Conservation (phyloP, 2,888 invertebrate genomes). For the Cyclophora punctaria region DNA sequence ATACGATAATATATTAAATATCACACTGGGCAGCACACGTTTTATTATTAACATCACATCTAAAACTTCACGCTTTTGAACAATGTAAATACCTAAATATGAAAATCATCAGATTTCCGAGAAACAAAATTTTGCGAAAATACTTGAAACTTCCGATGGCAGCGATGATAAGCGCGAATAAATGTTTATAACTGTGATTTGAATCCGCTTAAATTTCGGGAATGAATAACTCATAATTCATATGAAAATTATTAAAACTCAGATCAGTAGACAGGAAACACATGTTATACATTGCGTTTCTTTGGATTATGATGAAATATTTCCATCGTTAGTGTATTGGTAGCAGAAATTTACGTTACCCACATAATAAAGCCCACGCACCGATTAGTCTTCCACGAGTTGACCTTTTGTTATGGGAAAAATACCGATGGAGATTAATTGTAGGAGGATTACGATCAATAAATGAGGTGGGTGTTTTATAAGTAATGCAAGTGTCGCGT, state of each 20-base stretch:
- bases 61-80: too few relatives aligned
- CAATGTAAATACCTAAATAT: too few relatives aligned
- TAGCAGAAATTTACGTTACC: constrained; percentile 17
- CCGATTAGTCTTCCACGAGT: constrained; percentile 11
- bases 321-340: constrained; percentile 12
- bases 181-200: constrained; percentile 28
- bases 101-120: neutral
- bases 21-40: too few relatives aligned
- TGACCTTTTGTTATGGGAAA: constrained; percentile 9
- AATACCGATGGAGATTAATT: constrained; percentile 13
- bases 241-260: constrained; percentile 41
- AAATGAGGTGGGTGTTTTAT: too few relatives aligned
- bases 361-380: constrained; percentile 17
- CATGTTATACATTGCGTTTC: constrained; percentile 19
- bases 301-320: constrained; percentile 18
- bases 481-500: constrained; percentile 26
- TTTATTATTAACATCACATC: too few relatives aligned
- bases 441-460: neutral
- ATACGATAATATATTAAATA: constrained; percentile 15
- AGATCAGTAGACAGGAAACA: constrained; percentile 28
- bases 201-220: constrained; percentile 39
- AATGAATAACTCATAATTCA: constrained; percentile 25
- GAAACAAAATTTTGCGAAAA: neutral
- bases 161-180: constrained; percentile 26
- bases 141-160: neutral